These are phyloP conservation scores for Polyploca ridens DNA, from an alignment of 2,888 invertebrate species.

Conservation along the genomic window DNA sequence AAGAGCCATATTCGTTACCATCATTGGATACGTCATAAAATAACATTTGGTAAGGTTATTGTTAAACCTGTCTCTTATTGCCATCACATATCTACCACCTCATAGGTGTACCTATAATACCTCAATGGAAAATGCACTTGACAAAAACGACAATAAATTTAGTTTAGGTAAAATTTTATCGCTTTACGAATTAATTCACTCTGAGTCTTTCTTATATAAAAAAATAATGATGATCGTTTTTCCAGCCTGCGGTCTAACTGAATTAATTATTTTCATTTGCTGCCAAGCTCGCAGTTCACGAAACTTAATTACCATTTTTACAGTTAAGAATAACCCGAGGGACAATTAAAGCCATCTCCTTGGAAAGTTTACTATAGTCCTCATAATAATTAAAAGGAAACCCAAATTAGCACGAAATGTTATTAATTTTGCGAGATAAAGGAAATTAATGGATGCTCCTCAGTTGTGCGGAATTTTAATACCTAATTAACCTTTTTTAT, in stretches of 20 bases:
- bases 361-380: constrained; percentile 12
- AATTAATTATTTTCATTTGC: neutral
- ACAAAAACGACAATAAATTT: too few relatives aligned
- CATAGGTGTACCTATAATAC: too few relatives aligned
- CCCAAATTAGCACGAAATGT: constrained; percentile 17
- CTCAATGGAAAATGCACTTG: too few relatives aligned
- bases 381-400: constrained; percentile 17
- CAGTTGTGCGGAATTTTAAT: constrained; percentile 28
- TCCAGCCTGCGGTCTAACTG: neutral
- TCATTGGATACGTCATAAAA: too few relatives aligned
- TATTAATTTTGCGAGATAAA: constrained; percentile 23
- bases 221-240: neutral
- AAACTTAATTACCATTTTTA: constrained; percentile 6
- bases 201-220: too few relatives aligned
- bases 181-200: too few relatives aligned
- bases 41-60: too few relatives aligned
- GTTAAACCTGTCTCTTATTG: too few relatives aligned
- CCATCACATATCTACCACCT: too few relatives aligned
- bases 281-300: neutral
- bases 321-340: neutral
- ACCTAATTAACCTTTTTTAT: constrained; percentile 20
- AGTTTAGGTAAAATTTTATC: too few relatives aligned
- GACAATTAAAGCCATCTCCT: constrained; percentile 13
- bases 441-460: constrained; percentile 25
- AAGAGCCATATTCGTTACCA: too few relatives aligned